phyloP scores from a whole-genome alignment of 2,113 vertebrate genomes.

The Indri indri region DNA sequence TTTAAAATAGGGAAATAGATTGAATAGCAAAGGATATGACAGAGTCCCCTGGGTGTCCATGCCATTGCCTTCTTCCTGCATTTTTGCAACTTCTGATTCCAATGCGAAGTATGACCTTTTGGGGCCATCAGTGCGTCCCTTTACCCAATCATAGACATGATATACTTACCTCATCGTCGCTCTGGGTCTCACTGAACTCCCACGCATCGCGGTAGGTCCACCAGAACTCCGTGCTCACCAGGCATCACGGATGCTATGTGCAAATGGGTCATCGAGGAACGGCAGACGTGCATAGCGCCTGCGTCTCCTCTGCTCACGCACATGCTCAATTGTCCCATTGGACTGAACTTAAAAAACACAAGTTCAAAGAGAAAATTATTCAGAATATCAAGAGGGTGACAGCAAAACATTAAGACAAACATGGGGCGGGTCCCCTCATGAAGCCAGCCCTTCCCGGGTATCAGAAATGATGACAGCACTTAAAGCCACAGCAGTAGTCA shows the following conservation, averaged over 20 bases:
- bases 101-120: not conserved
- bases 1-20: not conserved
- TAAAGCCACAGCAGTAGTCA: too few relatives aligned
- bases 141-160: too few relatives aligned
- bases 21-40: not conserved
- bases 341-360: not conserved
- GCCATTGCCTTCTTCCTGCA: not conserved
- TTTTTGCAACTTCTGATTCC: not conserved
- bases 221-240: not conserved
- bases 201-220: too few relatives aligned
- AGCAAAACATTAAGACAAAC: not conserved
- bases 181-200: not conserved
- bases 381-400: not conserved
- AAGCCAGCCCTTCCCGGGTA: not conserved
- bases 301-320: not conserved
- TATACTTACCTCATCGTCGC: not conserved
- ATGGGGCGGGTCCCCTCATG: not conserved
- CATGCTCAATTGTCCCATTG: too few relatives aligned
- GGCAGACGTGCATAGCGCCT: not conserved
- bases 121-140: accelerated
- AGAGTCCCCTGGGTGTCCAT: not conserved
- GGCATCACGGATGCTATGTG: accelerated
- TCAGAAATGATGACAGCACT: not conserved
- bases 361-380: not conserved
- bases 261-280: too few relatives aligned